Conservation (phyloP, 2,888 invertebrate genomes). For the Eupithecia vulgata region DNA sequence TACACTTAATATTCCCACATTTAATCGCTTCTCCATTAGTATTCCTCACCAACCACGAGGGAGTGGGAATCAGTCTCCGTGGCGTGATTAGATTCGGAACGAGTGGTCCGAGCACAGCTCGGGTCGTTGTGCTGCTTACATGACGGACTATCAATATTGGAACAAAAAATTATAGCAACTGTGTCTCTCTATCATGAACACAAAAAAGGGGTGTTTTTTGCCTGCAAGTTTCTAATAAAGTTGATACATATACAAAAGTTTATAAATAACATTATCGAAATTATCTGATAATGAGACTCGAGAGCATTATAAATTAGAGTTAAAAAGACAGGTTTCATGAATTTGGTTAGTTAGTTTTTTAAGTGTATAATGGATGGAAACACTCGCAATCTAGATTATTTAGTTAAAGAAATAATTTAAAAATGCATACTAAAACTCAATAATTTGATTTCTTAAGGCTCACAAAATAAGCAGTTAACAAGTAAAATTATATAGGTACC, state of each 20-base stretch:
- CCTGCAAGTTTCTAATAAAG: not conserved
- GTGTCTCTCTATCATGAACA: not conserved
- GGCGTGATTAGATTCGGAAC: not conserved
- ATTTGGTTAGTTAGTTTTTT: not conserved
- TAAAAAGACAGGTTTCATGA: not conserved
- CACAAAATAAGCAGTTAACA: no score
- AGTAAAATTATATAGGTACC: no score
- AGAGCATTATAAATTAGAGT: not conserved
- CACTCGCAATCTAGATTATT: not conserved
- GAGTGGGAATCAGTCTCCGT: not conserved
- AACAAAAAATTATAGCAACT: not conserved
- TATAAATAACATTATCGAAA: not conserved
- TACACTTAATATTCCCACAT: not conserved
- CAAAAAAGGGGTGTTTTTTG: not conserved
- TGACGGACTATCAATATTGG: not conserved
- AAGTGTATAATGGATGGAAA: not conserved
- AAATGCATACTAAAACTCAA: no score
- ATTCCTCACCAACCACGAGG: not conserved
- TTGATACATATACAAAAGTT: not conserved
- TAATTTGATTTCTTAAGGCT: no score
- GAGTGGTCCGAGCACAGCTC: not conserved
- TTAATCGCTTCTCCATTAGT: not conserved
- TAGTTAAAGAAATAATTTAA: no score
- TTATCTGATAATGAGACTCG: not conserved
- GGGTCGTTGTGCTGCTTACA: conserved; percentile 3